Conservation (phyloP, 2,797 vertebrate genomes). For the Pseudochirops corinnae region DNA sequence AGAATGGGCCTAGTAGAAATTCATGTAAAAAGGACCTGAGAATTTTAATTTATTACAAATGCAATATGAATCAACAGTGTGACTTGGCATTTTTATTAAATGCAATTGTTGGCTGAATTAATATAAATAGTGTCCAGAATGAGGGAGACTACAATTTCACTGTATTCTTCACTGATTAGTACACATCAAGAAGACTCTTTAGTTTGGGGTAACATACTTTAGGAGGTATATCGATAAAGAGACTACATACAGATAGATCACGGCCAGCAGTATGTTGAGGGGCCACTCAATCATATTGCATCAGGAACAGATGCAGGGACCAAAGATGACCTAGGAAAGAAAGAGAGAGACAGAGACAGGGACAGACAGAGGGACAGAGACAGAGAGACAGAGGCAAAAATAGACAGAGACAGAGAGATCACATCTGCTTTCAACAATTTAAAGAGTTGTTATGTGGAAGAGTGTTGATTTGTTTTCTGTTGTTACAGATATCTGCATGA, state of each 20-base stretch:
- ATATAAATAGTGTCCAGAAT: constrained; percentile 6
- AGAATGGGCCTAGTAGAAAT: neutral
- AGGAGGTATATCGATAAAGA: neutral
- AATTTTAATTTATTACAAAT: neutral
- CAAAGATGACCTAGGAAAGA: neutral
- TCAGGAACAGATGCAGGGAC: neutral
- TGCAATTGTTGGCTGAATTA: neutral
- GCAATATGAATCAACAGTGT: neutral
- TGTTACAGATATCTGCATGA: neutral
- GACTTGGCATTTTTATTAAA: neutral
- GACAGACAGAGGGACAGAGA: no score
- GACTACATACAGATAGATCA: neutral
- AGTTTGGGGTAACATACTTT: neutral
- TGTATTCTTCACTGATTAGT: neutral
- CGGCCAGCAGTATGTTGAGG: neutral
- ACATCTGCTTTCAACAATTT: neutral
- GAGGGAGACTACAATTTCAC: neutral
- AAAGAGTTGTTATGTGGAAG: neutral
- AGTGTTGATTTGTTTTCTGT: neutral
- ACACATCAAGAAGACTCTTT: neutral
- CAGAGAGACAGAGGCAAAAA: neutral
- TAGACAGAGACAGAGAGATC: no score
- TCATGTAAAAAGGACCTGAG: neutral
- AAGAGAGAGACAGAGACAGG: neutral
- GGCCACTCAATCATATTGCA: neutral